Conservation (phyloP, 2,888 invertebrate genomes). For the Melitaea athalia region DNA sequence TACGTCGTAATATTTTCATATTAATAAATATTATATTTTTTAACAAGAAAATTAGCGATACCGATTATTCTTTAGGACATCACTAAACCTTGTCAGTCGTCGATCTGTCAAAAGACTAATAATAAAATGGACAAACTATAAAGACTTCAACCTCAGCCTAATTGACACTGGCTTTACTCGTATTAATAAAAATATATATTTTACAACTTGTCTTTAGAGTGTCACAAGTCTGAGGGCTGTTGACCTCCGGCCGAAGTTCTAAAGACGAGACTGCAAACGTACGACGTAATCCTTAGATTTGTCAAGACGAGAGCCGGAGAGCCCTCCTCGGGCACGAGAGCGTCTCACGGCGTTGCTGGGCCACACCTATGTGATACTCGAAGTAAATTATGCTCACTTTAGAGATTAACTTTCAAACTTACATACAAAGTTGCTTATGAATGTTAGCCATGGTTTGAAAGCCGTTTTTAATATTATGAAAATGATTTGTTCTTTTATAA, state of each 20-base stretch:
- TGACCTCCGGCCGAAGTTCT: neutral
- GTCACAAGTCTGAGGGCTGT: neutral
- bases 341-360: neutral
- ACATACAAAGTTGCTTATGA: neutral
- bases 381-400: neutral
- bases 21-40: no score
- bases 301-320: neutral
- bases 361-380: neutral
- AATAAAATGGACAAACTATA: no score
- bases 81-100: no score
- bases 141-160: no score
- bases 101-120: no score
- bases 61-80: no score
- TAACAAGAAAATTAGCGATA: no score
- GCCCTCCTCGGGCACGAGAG: neutral
- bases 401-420: neutral
- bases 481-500: no score
- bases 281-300: slow-evolving; percentile 5
- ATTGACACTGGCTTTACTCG: neutral
- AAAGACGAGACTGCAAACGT: slow-evolving; percentile 2
- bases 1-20: no score
- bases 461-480: no score
- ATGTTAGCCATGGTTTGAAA: no score
- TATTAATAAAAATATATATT: neutral
- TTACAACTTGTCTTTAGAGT: neutral